Conservation (phyloP, 2,797 vertebrate genomes). For the Pantherophis alleghaniensis region DNA sequence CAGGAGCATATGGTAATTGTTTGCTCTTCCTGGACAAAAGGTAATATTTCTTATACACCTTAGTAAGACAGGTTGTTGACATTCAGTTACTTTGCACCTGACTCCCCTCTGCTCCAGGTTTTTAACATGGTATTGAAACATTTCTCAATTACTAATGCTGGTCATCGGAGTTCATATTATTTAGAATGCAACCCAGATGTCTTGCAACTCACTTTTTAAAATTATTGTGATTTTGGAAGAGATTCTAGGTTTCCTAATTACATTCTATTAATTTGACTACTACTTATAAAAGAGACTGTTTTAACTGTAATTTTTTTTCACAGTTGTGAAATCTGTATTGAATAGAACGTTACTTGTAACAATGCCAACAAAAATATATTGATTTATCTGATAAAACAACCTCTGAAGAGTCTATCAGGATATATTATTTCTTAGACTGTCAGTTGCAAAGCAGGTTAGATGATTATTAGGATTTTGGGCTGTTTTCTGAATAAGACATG, state of each 20-base stretch:
- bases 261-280: neutral
- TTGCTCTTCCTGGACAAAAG: constrained; percentile 45
- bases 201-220: constrained; percentile 40
- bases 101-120: neutral
- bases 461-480: constrained; percentile 49
- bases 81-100: constrained; percentile 31
- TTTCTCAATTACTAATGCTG: constrained; percentile 8
- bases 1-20: constrained; percentile 34
- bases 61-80: constrained; percentile 23
- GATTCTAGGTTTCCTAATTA: constrained; percentile 24
- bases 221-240: constrained; percentile 40
- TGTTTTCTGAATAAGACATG: constrained; percentile 48
- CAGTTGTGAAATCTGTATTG: constrained; percentile 43
- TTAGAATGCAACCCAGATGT: neutral
- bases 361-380: constrained; percentile 47
- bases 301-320: constrained; percentile 31
- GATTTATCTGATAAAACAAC: constrained; percentile 51
- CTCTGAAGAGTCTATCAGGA: constrained; percentile 52
- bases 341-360: constrained; percentile 25
- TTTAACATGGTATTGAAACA: constrained; percentile 39
- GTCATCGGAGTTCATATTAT: constrained; percentile 30
- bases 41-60: constrained; percentile 34
- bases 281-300: constrained; percentile 31
- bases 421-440: constrained; percentile 58
- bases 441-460: constrained; percentile 38